Percentiles rank a stretch among this genome's conserved stretches.
Conservation (phyloP, 2,113 vertebrate genomes). For the Strix aluco region DNA sequence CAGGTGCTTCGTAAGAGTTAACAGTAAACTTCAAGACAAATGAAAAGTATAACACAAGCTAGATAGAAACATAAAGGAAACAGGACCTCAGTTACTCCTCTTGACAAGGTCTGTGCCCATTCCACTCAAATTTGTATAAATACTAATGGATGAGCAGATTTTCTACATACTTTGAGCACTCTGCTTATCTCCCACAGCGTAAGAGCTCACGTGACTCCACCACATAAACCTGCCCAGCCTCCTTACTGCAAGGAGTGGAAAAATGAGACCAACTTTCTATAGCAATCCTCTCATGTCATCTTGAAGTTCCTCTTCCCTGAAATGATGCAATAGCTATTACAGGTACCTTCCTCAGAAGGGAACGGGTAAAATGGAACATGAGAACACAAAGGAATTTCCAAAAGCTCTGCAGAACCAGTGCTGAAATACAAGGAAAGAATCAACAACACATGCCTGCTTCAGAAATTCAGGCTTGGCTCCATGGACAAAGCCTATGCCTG, state of each 20-base stretch:
- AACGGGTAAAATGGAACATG: background rate
- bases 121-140: background rate
- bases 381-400: background rate
- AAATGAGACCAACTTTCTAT: background rate
- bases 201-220: background rate
- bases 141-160: background rate
- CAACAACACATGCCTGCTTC: background rate
- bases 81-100: background rate
- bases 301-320: background rate
- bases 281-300: background rate
- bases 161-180: background rate
- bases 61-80: background rate
- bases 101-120: fast-evolving
- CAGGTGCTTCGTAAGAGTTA: background rate
- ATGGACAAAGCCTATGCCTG: background rate
- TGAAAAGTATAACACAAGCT: fast-evolving
- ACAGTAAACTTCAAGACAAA: background rate
- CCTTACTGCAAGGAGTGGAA: background rate
- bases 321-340: background rate
- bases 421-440: background rate
- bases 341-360: background rate
- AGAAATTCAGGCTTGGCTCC: background rate
- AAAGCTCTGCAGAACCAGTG: background rate
- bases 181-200: background rate
- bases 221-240: background rate